Conservation (phyloP, 2,113 vertebrate genomes). For the Dendrocopos noguchii region DNA sequence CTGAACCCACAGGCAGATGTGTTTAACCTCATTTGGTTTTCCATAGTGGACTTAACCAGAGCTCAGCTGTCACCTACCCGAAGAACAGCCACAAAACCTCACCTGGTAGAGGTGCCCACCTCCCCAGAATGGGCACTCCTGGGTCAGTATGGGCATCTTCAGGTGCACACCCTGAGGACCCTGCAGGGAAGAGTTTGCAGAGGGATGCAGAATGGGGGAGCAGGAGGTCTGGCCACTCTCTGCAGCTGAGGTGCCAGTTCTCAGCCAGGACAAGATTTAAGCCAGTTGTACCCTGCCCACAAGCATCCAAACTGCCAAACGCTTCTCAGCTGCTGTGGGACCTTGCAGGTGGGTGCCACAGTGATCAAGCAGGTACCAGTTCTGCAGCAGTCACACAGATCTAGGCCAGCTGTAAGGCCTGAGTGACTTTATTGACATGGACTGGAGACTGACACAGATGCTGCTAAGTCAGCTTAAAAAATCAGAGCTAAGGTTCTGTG, state of each 20-base stretch:
- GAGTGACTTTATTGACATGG: background rate
- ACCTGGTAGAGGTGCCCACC: background rate
- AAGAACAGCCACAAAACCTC: background rate
- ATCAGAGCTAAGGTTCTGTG: background rate
- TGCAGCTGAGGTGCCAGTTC: background rate
- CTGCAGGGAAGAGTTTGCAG: background rate
- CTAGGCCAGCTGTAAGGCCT: background rate
- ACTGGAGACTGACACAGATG: background rate
- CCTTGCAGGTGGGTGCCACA: background rate
- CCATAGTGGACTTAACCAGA: background rate
- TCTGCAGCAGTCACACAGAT: background rate
- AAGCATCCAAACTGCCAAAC: background rate
- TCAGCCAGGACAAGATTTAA: background rate
- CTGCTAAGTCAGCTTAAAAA: constrained; percentile 8
- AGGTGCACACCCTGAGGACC: fast-evolving
- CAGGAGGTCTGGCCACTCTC: background rate
- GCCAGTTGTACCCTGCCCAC: background rate
- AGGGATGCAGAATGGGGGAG: background rate
- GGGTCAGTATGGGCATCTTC: background rate
- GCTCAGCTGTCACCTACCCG: background rate
- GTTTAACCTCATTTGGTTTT: background rate
- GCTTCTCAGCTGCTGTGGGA: background rate
- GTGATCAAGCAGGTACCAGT: background rate
- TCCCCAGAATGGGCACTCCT: background rate
- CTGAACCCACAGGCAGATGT: background rate